Base-by-base conservation (phyloP, 1,140 invertebrate genomes). In the Hormaphis cornu region DNA sequence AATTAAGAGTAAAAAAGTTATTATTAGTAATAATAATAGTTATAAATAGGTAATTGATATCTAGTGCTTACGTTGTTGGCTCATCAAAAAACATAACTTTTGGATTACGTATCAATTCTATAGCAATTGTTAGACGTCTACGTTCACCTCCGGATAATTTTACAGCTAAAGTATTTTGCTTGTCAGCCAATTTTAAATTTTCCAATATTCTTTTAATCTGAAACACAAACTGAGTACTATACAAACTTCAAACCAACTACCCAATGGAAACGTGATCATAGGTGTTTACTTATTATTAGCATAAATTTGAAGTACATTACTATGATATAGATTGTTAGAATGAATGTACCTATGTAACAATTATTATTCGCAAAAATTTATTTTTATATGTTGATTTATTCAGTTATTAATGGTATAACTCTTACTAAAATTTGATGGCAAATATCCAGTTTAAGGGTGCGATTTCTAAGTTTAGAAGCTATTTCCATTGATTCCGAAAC, bases 21-120 rank as follows among this genome's bases (percentile, higher is more conserved):
- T 4, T 66, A 1, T 48, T 20, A 22, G 7, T 63, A 63, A 42
- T 16, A 44, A 18, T 30, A 40, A n/a, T 14, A 37, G 20, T 1
- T 5, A 37, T 22, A 24, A 24, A 22, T 37, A 20, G 24, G 28
- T 28, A 53, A 16, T 26, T 53, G 20, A 22, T 54, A 16, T 20
- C n/a, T 20, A 12, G 8, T 10, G 22, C 24, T 83, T 78, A 95
- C 91, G 89, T 94, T 7, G 93, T 96, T 46, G 93, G 93, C 77
- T 96, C 93, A 77, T 96, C 93, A 74, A 96, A 87, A 79, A 95
- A 93, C 82, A 96, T 86, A 10, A 95, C 83, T 5, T 91, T 89
- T 8, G 93, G 93, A 79, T 95, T 93, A 75, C 88, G 91, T 54
- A 95, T 81, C 69, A 90, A 77, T 77, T 90, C 88, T 35, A 93